Conservation (phyloP, 2,113 vertebrate genomes). For the Xerus inauris region DNA sequence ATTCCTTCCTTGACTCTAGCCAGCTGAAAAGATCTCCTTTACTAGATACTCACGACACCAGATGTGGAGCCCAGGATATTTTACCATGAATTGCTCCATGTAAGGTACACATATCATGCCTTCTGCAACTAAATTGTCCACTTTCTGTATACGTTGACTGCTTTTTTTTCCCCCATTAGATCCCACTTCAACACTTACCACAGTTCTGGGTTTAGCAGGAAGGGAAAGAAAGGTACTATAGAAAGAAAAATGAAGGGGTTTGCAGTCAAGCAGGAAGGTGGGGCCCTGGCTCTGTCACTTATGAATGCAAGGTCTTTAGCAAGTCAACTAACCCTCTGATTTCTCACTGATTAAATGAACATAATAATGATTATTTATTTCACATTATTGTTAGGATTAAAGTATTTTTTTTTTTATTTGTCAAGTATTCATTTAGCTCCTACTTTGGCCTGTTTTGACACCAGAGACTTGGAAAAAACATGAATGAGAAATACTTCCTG, state of each 20-base stretch:
- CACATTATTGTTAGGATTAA: not conserved
- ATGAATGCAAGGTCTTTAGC: not conserved
- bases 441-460: not conserved
- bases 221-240: not conserved
- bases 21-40: not conserved
- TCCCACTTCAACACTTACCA: not conserved
- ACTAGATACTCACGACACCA: not conserved
- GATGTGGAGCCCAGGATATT: not conserved
- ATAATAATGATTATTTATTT: not conserved
- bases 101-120: not conserved
- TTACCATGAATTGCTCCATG: not conserved
- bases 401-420: constrained; percentile 17
- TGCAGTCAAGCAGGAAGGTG: not conserved
- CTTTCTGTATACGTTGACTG: not conserved
- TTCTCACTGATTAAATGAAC: not conserved
- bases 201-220: not conserved
- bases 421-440: not conserved
- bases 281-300: not conserved
- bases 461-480: not conserved
- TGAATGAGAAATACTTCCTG: not conserved
- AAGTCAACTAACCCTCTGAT: not conserved
- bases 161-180: not conserved
- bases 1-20: not conserved
- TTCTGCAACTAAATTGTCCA: not conserved
- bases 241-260: not conserved